phyloP scores from a whole-genome alignment of 2,797 vertebrate genomes.

The Melanotaenia trifasciata region DNA sequence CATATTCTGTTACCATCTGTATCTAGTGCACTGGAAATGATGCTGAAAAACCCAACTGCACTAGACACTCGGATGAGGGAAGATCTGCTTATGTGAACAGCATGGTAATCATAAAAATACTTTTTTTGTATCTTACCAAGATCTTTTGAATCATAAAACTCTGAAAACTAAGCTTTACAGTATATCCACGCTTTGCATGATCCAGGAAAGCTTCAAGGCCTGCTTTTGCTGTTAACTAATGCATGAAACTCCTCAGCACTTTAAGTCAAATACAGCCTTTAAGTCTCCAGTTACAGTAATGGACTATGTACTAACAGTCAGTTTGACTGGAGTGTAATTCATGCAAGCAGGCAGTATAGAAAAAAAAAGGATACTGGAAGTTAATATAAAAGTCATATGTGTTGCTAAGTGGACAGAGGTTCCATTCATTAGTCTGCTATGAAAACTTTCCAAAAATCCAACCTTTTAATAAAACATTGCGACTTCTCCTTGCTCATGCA shows the following conservation, averaged over 20 bases:
- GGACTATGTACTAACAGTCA: conserved; percentile 57
- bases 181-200: conserved; percentile 43
- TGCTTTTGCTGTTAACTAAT: conserved; percentile 41
- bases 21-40: conserved; percentile 79
- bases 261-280: conserved; percentile 46
- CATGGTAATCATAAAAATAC: conserved; percentile 69
- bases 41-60: conserved; percentile 80
- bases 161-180: conserved; percentile 19
- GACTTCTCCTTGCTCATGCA: conserved; percentile 26
- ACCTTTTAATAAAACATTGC: conserved; percentile 50
- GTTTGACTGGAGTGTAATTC: conserved; percentile 45
- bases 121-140: conserved; percentile 39
- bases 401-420: conserved; percentile 66
- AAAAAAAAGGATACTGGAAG: conserved; percentile 50
- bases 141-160: conserved; percentile 19
- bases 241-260: conserved; percentile 60
- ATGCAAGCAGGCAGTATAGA: conserved; percentile 50
- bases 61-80: conserved; percentile 67
- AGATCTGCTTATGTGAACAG: conserved; percentile 59
- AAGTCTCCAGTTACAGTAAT: conserved; percentile 59
- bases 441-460: conserved; percentile 57
- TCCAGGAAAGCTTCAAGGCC: conserved; percentile 33
- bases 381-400: conserved; percentile 69
- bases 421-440: conserved; percentile 72
- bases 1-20: conserved; percentile 67